Evolutionary conservation across 2,888 invertebrate genomes (phyloP).

Genomic region (Formica aserva): DNA sequence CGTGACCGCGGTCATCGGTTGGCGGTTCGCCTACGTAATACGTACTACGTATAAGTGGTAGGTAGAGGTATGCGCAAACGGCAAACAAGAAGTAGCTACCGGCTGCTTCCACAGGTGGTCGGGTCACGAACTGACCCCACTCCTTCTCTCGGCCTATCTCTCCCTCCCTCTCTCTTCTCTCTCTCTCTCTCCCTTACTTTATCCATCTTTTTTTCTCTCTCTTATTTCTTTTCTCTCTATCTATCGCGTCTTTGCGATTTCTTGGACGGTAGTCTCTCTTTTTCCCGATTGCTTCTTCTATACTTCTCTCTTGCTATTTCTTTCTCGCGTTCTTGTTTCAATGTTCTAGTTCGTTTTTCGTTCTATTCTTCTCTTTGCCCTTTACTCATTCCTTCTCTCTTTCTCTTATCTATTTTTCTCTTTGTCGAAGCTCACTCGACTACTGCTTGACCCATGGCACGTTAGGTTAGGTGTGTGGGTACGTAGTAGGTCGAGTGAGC

Average conservation of each 20-base stretch:
- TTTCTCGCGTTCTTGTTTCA: slow-evolving; percentile 27
- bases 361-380: not conserved
- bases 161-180: slow-evolving; percentile 56
- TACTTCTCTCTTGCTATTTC: slow-evolving; percentile 16
- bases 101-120: slow-evolving; percentile 84
- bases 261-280: slow-evolving; percentile 15
- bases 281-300: slow-evolving; percentile 22
- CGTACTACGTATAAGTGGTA: slow-evolving; percentile 76
- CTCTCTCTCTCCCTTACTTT: slow-evolving; percentile 5
- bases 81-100: slow-evolving; percentile 79
- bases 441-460: slow-evolving; percentile 71
- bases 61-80: slow-evolving; percentile 75
- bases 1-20: slow-evolving; percentile 76
- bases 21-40: slow-evolving; percentile 74
- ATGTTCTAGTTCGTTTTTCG: slow-evolving; percentile 18
- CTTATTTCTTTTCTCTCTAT: not conserved
- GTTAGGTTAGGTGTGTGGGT: slow-evolving; percentile 71
- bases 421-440: slow-evolving; percentile 35
- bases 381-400: not conserved
- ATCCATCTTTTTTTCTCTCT: slow-evolving; percentile 28
- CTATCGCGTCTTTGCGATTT: slow-evolving; percentile 36
- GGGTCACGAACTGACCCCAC: slow-evolving; percentile 83
- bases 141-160: slow-evolving; percentile 69
- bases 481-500: slow-evolving; percentile 69
- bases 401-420: not conserved